Conservation (phyloP, 2,113 vertebrate genomes). For the Lampris megalopsis region DNA sequence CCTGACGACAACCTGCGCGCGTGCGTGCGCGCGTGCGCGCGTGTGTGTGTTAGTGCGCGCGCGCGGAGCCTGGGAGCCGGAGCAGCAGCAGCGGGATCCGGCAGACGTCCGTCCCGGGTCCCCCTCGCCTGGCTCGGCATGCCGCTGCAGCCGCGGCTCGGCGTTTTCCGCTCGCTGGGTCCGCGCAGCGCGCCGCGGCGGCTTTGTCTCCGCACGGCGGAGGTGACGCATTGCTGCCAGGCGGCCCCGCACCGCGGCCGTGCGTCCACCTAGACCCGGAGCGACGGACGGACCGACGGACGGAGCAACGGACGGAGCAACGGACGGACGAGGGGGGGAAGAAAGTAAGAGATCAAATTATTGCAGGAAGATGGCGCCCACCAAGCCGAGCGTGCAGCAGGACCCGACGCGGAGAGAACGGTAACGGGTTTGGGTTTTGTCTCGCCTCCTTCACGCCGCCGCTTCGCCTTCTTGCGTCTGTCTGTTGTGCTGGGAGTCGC, state of each 20-base stretch:
- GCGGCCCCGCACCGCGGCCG: slow-evolving; percentile 69
- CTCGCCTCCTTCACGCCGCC: slow-evolving; percentile 63
- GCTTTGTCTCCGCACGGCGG: slow-evolving; percentile 89
- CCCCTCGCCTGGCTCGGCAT: slow-evolving; percentile 84
- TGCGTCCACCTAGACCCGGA: slow-evolving; percentile 70
- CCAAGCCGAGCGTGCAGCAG: slow-evolving; percentile 97
- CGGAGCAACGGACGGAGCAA: no score
- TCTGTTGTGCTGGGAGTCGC: slow-evolving; percentile 40
- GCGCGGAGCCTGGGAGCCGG: background rate
- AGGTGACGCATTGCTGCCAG: slow-evolving; percentile 84
- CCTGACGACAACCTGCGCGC: slow-evolving; percentile 49
- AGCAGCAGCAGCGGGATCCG: slow-evolving; percentile 59
- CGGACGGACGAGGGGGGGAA: slow-evolving; percentile 45
- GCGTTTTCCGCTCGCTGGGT: no score
- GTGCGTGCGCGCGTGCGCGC: slow-evolving; percentile 36
- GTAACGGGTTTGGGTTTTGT: slow-evolving; percentile 86
- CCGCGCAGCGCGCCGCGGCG: slow-evolving; percentile 86
- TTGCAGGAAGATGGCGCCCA: slow-evolving; percentile 98
- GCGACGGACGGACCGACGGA: no score
- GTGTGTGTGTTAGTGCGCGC: slow-evolving; percentile 11
- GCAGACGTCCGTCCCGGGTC: slow-evolving; percentile 71
- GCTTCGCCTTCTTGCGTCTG: no score
- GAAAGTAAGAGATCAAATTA: slow-evolving; percentile 87
- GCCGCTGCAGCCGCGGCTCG: slow-evolving; percentile 85
- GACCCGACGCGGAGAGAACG: slow-evolving; percentile 98